These are phyloP conservation scores for Sinotaia quadrata DNA, from an alignment of 2,888 invertebrate species.

Conservation along the genomic window DNA sequence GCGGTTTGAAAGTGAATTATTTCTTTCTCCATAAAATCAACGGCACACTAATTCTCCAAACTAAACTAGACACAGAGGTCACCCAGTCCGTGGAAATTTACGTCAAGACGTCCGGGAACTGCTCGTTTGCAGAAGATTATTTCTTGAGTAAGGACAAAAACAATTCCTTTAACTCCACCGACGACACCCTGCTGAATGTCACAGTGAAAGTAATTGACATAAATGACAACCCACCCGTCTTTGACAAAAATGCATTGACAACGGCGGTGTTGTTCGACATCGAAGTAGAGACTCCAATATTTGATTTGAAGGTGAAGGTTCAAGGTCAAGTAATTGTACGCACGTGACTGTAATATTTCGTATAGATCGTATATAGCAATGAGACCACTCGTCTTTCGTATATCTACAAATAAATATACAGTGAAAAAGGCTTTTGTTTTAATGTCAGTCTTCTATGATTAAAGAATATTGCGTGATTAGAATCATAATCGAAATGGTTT, in stretches of 20 bases:
- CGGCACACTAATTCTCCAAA: conserved; percentile 37
- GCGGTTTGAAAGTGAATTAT: too few relatives aligned
- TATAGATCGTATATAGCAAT: too few relatives aligned
- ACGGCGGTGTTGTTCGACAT: conserved; percentile 96
- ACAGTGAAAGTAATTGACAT: conserved; percentile 80
- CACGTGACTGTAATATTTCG: too few relatives aligned
- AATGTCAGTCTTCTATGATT: too few relatives aligned
- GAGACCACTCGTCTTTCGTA: too few relatives aligned
- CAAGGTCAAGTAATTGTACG: too few relatives aligned
- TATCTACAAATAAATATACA: too few relatives aligned
- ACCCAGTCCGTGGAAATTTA: conserved; percentile 40
- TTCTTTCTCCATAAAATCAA: too few relatives aligned
- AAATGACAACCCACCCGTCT: conserved; percentile 89
- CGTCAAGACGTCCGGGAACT: conserved; percentile 53
- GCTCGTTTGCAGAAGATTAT: conserved; percentile 30
- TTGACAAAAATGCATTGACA: conserved; percentile 84
- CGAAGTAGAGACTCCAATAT: conserved; percentile 83
- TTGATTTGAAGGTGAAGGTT: conserved; percentile 30
- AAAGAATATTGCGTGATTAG: too few relatives aligned
- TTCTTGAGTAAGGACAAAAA: conserved; percentile 9
- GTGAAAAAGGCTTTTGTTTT: too few relatives aligned
- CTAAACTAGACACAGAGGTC: conserved; percentile 54
- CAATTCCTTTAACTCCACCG: conserved; percentile 35
- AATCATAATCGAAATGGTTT: too few relatives aligned
- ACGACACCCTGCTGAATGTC: conserved; percentile 55